A percentile compares a stretch with the other conserved stretches of the same genome.
Evolutionary conservation across 2,888 invertebrate species (phyloP).

Genomic region (Pegoplata infirma): DNA sequence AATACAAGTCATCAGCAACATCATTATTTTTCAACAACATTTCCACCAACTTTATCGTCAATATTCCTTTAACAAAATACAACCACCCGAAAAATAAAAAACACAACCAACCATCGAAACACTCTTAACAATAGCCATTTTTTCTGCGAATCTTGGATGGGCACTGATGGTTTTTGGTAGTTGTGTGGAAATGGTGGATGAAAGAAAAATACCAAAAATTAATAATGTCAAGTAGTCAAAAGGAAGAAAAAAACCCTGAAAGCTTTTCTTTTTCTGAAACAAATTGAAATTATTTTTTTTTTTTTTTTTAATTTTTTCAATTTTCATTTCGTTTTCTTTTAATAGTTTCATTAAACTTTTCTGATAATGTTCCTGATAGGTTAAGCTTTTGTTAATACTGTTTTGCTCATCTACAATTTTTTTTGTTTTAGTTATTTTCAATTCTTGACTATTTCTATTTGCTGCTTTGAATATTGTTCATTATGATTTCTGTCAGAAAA

Average conservation of each 20-base stretch:
- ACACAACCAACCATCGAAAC: too few species aligned
- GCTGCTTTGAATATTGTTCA: neutral
- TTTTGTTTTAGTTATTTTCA: neutral
- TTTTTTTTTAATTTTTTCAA: neutral
- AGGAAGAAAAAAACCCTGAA: neutral
- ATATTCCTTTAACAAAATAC: neutral
- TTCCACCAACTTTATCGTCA: neutral
- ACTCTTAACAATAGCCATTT: neutral
- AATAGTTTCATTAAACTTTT: neutral
- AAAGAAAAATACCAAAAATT: neutral
- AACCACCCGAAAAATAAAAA: neutral
- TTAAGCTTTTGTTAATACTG: neutral
- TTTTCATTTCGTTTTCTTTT: neutral
- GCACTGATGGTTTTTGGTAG: too few species aligned
- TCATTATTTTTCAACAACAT: constrained; percentile 8
- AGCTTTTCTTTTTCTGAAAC: neutral
- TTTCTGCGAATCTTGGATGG: neutral
- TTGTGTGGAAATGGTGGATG: too few species aligned
- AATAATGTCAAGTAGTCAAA: neutral
- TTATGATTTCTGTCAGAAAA: constrained; percentile 19
- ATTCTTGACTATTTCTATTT: neutral
- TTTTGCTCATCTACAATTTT: too few species aligned
- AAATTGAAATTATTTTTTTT: neutral
- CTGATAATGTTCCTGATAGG: neutral
- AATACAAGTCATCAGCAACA: neutral